Conservation (phyloP, 2,888 invertebrate genomes). For the Eudasyphora cyanicolor region DNA sequence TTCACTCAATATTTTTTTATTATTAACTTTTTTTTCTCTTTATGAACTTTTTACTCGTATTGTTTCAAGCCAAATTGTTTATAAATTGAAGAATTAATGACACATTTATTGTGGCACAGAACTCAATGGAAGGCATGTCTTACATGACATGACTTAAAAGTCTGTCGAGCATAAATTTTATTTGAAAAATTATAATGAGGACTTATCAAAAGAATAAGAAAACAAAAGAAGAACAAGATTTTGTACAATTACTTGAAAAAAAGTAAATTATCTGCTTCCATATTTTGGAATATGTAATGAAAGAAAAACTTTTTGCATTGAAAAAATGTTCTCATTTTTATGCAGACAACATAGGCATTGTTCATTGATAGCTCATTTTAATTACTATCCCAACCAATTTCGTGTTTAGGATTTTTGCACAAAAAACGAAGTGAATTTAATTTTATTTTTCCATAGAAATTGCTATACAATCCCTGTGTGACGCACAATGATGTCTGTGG, state of each 20-base stretch:
- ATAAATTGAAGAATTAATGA: conserved; percentile 14
- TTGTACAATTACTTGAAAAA: not conserved
- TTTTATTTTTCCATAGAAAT: not conserved
- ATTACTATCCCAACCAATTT: too few relatives aligned
- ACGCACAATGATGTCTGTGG: not conserved
- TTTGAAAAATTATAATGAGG: too few relatives aligned
- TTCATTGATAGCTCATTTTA: too few relatives aligned
- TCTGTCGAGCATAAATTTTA: not conserved
- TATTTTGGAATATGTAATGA: not conserved
- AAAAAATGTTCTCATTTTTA: not conserved
- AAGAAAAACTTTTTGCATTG: not conserved
- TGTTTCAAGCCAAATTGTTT: not conserved
- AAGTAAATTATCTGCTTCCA: not conserved
- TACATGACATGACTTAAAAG: not conserved
- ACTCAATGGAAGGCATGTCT: not conserved
- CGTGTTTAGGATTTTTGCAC: too few relatives aligned
- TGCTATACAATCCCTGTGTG: not conserved
- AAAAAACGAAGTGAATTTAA: too few relatives aligned
- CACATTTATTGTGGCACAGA: conserved; percentile 4
- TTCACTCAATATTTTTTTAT: not conserved
- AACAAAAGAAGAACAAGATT: too few relatives aligned
- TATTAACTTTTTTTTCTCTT: not conserved
- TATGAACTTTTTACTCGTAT: not conserved
- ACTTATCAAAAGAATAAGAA: too few relatives aligned
- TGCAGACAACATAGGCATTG: not conserved